phyloP scores from a whole-genome alignment of 2,113 vertebrate genomes.

The Pyxicephalus adspersus region DNA sequence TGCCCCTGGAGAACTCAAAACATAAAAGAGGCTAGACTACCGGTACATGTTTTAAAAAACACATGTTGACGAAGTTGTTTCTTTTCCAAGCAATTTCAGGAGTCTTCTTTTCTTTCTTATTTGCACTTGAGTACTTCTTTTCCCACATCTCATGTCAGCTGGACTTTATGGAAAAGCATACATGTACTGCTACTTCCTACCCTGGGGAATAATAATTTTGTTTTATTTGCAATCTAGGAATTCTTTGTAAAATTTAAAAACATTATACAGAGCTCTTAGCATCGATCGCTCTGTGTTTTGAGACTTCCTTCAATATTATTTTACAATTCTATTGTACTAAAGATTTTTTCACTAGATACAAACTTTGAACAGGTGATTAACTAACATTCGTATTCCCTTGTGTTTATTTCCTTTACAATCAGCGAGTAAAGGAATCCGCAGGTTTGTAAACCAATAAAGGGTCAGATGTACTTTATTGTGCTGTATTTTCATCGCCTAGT shows the following conservation, averaged over 20 bases:
- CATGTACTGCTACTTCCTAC: conserved; percentile 11
- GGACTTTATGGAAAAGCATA: conserved; percentile 18
- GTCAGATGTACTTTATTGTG: too few species aligned
- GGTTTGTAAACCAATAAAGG: too few species aligned
- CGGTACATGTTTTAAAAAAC: neutral
- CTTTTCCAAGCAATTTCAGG: neutral
- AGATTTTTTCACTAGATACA: neutral
- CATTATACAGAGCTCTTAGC: conserved; percentile 21
- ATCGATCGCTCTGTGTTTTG: conserved; percentile 34
- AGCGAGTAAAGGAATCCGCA: neutral
- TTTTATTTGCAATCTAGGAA: conserved; percentile 37
- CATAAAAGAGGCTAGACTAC: neutral
- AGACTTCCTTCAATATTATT: conserved; percentile 14
- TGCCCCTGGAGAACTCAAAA: too few species aligned
- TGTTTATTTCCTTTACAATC: neutral
- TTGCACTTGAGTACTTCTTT: neutral
- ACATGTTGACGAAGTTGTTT: neutral
- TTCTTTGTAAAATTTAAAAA: conserved; percentile 44
- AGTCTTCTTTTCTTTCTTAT: neutral
- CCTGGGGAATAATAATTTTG: conserved; percentile 34
- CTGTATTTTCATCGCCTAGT: too few species aligned
- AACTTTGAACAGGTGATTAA: conserved; percentile 17
- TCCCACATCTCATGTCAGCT: conserved; percentile 5
- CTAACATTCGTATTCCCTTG: conserved; percentile 21
- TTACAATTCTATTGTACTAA: conserved; percentile 32